phyloP scores from a whole-genome alignment of 1,140 invertebrate species.

The Plodia interpunctella region DNA sequence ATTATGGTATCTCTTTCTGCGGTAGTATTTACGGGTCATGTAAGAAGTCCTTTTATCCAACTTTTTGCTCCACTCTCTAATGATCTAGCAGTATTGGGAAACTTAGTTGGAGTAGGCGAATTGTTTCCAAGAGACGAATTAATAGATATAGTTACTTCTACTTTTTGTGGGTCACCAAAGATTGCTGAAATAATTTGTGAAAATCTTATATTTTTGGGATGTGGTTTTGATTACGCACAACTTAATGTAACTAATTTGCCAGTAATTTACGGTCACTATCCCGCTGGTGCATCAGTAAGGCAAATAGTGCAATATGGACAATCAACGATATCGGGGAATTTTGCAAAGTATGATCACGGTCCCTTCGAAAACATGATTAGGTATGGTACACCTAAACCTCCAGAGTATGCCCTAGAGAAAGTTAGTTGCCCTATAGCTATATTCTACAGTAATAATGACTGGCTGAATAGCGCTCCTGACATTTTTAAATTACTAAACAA shows the following conservation, averaged over 20 bases:
- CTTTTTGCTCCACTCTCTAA: constrained; percentile 29
- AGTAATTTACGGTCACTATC: constrained; percentile 86
- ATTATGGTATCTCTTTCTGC: constrained; percentile 81
- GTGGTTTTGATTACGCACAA: constrained; percentile 39
- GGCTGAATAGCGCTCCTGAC: constrained; percentile 46
- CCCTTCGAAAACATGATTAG: constrained; percentile 50
- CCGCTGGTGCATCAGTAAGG: constrained; percentile 86
- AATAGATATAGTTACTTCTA: constrained; percentile 22
- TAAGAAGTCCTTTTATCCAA: constrained; percentile 73
- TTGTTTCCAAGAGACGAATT: constrained; percentile 35
- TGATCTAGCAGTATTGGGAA: constrained; percentile 24
- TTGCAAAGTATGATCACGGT: constrained; percentile 73
- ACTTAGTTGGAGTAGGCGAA: constrained; percentile 35
- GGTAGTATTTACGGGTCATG: constrained; percentile 78
- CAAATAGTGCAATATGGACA: constrained; percentile 87
- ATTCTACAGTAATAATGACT: constrained; percentile 82
- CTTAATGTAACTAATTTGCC: constrained; percentile 79
- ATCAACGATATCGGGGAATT: constrained; percentile 66
- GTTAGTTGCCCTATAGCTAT: constrained; percentile 80
- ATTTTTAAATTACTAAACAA: no score
- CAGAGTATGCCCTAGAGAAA: constrained; percentile 78
- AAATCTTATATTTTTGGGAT: constrained; percentile 30
- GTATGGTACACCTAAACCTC: constrained; percentile 76
- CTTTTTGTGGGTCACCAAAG: constrained; percentile 30
- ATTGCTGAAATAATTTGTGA: constrained; percentile 38